Base-by-base conservation (phyloP, 2,113 vertebrate species). In the Sinocyclocheilus anshuiensis region DNA sequence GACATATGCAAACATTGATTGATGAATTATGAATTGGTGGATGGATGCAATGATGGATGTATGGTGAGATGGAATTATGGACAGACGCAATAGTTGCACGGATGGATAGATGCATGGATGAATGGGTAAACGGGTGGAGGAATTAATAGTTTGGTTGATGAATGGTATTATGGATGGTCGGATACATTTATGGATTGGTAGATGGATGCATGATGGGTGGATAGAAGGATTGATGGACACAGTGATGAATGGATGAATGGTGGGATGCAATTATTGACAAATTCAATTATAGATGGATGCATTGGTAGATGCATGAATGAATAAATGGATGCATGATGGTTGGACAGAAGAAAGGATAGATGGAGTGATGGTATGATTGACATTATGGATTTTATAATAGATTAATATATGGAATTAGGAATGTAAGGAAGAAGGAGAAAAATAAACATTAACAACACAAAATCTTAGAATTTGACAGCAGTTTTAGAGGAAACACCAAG, bases 391-490 rank as follows among this genome's bases (percentile, higher is more conserved):
- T 20, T 4, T 39, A 15, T 6, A 13, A 72, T 22, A 8, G 29
- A 39, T 39, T 7, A 7, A 39, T 39, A 7, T 1, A 72, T n/a
- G 20, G 74, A 76, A 45, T 26, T 10, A 1, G 3, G 6, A 7
- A 39, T 29, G 67, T 4, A 16, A 33, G 5, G 7, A 71, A 26
- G 12, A 10, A 29, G 9, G 29, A 57, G 85, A 77, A 18, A 24
- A 81, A 69, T 79, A 69, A 65, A 67, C 16, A 82, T 82, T 12
- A 53, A 11, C 39, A 33, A 50, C 39, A 82, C 24, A 81, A 65
- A 29, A 65, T 18, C 75, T 26, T n/a, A 77, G n/a, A 29, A 53
- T 26, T 29, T 53, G 11, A 29, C 4, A 29, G 6, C 22, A 29
- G n/a, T 20, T 45, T 77, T 75, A 26, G 45, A 20, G 78, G 16